These are phyloP conservation scores for Tanytarsus gracilentus DNA, from an alignment of 2,888 invertebrate genomes.

Conservation along the genomic window DNA sequence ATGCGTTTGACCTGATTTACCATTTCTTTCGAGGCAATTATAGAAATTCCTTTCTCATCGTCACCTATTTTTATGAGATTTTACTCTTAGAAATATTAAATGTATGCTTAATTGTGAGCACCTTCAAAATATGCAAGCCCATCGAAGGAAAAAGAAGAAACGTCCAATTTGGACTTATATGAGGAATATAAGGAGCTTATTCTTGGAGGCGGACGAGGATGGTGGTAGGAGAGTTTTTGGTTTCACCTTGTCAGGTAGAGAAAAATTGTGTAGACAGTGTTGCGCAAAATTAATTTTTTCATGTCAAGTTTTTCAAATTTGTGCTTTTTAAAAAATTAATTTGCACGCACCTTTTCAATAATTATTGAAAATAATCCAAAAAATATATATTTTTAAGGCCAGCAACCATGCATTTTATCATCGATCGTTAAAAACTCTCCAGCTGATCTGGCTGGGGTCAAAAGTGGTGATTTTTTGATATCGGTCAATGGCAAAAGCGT, in stretches of 20 bases:
- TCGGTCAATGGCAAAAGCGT: constrained; percentile 88
- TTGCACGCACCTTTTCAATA: not conserved
- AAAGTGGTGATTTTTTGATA: constrained; percentile 86
- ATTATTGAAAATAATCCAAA: no score
- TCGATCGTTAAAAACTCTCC: constrained; percentile 86
- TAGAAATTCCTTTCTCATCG: constrained; percentile 17
- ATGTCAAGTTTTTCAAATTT: not conserved
- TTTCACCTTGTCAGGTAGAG: constrained; percentile 69
- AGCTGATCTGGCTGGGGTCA: constrained; percentile 80
- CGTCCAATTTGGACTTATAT: constrained; percentile 49
- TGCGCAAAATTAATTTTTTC: not conserved
- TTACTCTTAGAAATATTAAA: no score
- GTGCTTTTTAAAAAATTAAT: not conserved
- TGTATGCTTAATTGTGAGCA: no score
- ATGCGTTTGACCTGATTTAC: not conserved
- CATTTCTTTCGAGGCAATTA: constrained; percentile 4
- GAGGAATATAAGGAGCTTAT: constrained; percentile 34
- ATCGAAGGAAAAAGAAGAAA: constrained; percentile 55
- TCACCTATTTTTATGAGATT: not conserved
- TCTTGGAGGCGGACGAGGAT: constrained; percentile 70
- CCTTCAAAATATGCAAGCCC: constrained; percentile 54
- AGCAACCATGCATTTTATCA: constrained; percentile 89
- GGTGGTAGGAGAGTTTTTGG: constrained; percentile 86
- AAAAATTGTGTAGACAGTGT: no score
- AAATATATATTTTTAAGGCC: constrained; percentile 47